Conservation (phyloP, 1,140 invertebrate genomes). For the Neodiprion pinetum region DNA sequence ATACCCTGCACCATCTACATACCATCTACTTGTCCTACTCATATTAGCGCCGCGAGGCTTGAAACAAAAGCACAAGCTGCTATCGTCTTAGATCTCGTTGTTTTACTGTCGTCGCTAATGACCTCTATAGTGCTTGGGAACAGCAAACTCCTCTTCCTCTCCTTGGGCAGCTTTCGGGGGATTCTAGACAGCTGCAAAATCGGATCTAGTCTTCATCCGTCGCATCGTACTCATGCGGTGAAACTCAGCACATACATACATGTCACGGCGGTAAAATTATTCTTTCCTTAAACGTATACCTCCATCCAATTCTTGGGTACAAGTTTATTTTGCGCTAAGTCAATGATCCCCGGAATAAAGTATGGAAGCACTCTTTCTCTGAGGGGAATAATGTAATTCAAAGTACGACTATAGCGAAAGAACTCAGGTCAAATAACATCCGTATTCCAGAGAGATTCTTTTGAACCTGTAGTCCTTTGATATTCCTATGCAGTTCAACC, state of each 20-base stretch:
- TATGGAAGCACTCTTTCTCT: not conserved
- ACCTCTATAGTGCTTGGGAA: not conserved
- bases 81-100: not conserved
- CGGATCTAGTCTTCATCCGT: not conserved
- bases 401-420: not conserved
- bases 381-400: not conserved
- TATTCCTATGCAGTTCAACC: not conserved
- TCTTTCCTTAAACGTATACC: no score
- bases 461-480: not conserved
- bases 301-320: no score
- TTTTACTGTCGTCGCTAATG: not conserved
- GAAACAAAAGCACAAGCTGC: constrained; percentile 5
- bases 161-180: not conserved
- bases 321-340: not conserved
- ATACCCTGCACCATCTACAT: not conserved
- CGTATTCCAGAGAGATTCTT: not conserved
- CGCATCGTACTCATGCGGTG: not conserved
- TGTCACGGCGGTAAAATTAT: no score
- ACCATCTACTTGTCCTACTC: not conserved
- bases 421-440: not conserved
- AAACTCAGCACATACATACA: not conserved
- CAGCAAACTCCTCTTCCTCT: not conserved
- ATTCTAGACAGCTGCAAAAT: not conserved
- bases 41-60: not conserved
- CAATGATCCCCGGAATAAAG: not conserved